Base-by-base conservation (phyloP, 2,113 vertebrate genomes). In the Gasterosteus aculeatus region DNA sequence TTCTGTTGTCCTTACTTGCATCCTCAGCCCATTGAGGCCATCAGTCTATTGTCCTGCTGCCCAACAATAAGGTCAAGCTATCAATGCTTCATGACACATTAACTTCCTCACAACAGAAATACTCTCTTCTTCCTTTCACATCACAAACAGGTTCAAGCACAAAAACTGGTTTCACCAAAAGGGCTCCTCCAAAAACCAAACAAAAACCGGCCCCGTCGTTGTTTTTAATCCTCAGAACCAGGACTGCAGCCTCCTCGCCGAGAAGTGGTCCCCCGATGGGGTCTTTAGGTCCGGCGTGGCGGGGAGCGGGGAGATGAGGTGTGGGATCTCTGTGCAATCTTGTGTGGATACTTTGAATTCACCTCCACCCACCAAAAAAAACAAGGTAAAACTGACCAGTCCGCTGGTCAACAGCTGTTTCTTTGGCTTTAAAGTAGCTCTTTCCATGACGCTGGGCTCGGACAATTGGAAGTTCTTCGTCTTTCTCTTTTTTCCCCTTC, bases 391-490 rank as follows among this genome's bases (percentile, higher is more conserved):
- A 3, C 16, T 54, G 33, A 26, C 72, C 41, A 3, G 72, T 14
- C 3, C 44, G 9, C n/a, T 29, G 67, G 19, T 33, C 61, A 1
- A 10, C 60, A 3, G 22, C 54, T 41, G 1, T 78, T 81, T 60
- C 66, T 77, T 4, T 5, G 7, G 57, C 22, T 62, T 68, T 82
- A 76, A 90, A 90, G 87, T 88, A 82, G 89, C 77, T 93, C 91
- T 95, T 95, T 94, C 95, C 95, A 85, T 95, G 94, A 96, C 95
- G 94, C 89, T 87, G 84, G 75, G 78, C 65, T 81, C 39, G 78
- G 88, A 93, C 93, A 93, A 93, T 91, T 91, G 92, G 83, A 88
- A 78, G 35, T 85, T 95, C n/a, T 61, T 64, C 49, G 4, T 56
- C 35, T 38, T 38, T 38, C 35, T 7, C 35, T 7, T 51, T 9